Base-by-base conservation (phyloP, 2,888 invertebrate genomes). In the Nemapogon koenigi region DNA sequence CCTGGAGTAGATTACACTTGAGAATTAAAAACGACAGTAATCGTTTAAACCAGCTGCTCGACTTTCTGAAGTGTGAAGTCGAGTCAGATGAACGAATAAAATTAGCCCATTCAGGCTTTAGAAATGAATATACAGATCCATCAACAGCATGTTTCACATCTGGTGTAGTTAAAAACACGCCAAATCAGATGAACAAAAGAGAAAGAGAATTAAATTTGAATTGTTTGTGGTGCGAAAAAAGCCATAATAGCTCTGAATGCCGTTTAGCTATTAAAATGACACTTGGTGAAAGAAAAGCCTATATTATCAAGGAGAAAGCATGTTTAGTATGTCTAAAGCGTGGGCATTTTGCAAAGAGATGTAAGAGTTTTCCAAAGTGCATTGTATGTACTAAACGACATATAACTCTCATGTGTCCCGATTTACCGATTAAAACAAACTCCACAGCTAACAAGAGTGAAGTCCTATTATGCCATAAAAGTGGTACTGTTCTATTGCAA, bases 401-500 rank as follows among this genome's bases (percentile, higher is more conserved):
- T n/a, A n/a, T 28, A n/a, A 13, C 11, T 28, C n/a, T 28, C 7
- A 28, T 28, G 28, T 28, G 28, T 28, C 28, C 28, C n/a, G 4
- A 28, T n/a, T 28, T 28, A 28, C 4, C 4, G 4, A 28, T 4
- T 28, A 28, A 28, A n/a, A n/a, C n/a, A n/a, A n/a, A n/a, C n/a
- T n/a, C n/a, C n/a, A n/a, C n/a, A n/a, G n/a, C n/a, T n/a, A n/a
- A n/a, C n/a, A n/a, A n/a, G n/a, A n/a, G n/a, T n/a, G n/a, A n/a
- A n/a, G n/a, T n/a, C n/a, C 14, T 30, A 4, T 30, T 30, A 10
- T 14, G 30, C 15, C 30, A 32, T 15, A 16, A n/a, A 17, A 32
- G 11, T 17, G 4, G 3, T 4, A 32, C 18, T 10, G 18, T 18
- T 10, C 3, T 32, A 3, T 17, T 32, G 7, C 32, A 32, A 17